phyloP scores from a whole-genome alignment of 2,888 invertebrate genomes.

The Perdita meconis region DNA sequence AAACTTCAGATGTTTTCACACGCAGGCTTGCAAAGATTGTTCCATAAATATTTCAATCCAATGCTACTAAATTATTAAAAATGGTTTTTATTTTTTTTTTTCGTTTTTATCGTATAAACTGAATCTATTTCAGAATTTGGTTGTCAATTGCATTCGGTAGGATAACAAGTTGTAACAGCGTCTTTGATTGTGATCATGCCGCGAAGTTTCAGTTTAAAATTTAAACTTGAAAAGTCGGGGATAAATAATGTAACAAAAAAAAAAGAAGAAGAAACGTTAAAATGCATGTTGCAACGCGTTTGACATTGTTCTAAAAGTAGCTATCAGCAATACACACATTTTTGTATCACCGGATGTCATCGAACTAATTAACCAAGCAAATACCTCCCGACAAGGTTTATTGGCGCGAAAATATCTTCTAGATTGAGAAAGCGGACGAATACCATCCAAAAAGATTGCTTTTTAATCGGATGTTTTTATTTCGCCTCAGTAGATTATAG shows the following conservation, averaged over 20 bases:
- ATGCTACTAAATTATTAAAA: neutral
- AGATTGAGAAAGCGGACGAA: conserved; percentile 19
- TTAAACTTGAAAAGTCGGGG: neutral
- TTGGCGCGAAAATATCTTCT: conserved; percentile 18
- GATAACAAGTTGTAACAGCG: neutral
- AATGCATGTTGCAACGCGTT: neutral
- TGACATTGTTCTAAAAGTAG: neutral
- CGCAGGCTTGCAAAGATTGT: conserved; percentile 62
- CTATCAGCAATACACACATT: neutral
- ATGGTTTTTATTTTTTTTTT: neutral
- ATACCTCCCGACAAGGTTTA: conserved; percentile 10
- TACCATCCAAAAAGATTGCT: neutral
- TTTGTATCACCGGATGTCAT: neutral
- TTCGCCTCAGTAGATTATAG: conserved; percentile 17
- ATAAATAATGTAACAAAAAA: neutral
- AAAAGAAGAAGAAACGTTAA: neutral
- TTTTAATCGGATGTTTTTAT: conserved; percentile 29
- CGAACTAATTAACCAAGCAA: neutral
- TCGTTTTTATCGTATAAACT: neutral
- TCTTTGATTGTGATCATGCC: neutral
- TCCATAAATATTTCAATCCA: no score
- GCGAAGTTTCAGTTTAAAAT: neutral
- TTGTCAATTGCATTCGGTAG: neutral
- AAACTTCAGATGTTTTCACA: conserved; percentile 72
- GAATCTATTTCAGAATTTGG: neutral